phyloP scores from a whole-genome alignment of 2,113 vertebrate species.

The Silurus asotus region DNA sequence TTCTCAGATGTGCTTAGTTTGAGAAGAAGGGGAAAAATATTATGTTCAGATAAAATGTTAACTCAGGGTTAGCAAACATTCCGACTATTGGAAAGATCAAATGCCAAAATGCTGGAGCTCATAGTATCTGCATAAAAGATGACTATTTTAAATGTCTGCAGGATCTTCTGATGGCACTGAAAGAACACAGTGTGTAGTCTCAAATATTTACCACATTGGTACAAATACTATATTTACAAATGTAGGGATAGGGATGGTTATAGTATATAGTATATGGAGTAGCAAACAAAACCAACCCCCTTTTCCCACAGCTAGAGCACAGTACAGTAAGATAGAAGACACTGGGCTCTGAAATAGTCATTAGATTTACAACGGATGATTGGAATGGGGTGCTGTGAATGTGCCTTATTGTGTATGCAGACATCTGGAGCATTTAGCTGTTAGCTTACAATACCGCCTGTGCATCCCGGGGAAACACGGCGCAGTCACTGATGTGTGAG shows the following conservation, averaged over 20 bases:
- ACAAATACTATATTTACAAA: neutral
- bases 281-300: neutral
- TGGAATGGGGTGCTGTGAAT: conserved; percentile 13
- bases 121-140: neutral
- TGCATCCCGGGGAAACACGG: conserved; percentile 5
- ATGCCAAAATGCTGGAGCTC: neutral
- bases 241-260: neutral
- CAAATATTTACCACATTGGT: neutral
- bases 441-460: conserved; percentile 12
- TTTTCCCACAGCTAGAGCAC: neutral
- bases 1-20: neutral
- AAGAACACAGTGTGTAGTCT: neutral
- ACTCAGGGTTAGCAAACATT: neutral
- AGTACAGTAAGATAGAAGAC: neutral
- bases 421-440: conserved; percentile 22
- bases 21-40: no score
- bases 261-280: no score
- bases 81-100: neutral
- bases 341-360: neutral
- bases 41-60: no score
- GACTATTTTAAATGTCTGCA: neutral
- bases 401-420: conserved; percentile 17
- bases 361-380: neutral
- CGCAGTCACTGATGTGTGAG: conserved; percentile 17
- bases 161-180: neutral